Conservation (phyloP, 2,888 invertebrate species). For the Drosophila nigricruria region DNA sequence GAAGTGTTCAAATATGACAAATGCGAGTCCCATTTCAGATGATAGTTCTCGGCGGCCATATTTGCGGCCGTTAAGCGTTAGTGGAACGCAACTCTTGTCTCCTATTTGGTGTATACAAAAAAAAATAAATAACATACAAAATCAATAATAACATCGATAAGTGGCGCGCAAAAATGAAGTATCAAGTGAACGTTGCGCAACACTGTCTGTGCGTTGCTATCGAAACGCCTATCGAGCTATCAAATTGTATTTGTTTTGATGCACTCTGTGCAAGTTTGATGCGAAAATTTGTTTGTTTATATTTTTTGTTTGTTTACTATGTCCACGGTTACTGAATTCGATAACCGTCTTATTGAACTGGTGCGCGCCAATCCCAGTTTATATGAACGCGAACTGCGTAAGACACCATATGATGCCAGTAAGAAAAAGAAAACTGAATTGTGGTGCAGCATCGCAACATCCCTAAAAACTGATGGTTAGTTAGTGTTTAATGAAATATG, state of each 20-base stretch:
- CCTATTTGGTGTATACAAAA: slow-evolving; percentile 28
- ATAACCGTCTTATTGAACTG: slow-evolving; percentile 70
- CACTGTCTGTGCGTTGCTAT: slow-evolving; percentile 30
- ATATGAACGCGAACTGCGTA: slow-evolving; percentile 68
- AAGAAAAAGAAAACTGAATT: slow-evolving; percentile 73
- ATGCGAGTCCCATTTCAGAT: slow-evolving; percentile 95
- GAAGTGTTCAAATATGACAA: slow-evolving; percentile 93
- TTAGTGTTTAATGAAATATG: slow-evolving; percentile 38
- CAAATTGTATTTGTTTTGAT: slow-evolving; percentile 40
- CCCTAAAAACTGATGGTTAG: slow-evolving; percentile 77
- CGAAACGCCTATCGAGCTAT: slow-evolving; percentile 28
- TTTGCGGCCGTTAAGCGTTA: slow-evolving; percentile 30
- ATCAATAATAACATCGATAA: slow-evolving; percentile 62
- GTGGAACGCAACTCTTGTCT: slow-evolving; percentile 20
- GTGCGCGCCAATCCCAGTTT: slow-evolving; percentile 76
- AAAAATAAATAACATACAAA: slow-evolving; percentile 46
- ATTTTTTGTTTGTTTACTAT: slow-evolving; percentile 32
- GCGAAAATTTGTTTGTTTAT: slow-evolving; percentile 19
- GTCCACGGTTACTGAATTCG: slow-evolving; percentile 53
- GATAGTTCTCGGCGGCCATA: slow-evolving; percentile 90
- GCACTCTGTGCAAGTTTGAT: slow-evolving; percentile 13
- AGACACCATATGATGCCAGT: slow-evolving; percentile 64
- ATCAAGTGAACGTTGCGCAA: slow-evolving; percentile 17
- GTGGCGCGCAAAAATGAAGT: slow-evolving; percentile 46
- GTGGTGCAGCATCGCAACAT: slow-evolving; percentile 77